These are phyloP conservation scores for Habrosyne pyritoides DNA, from an alignment of 2,888 invertebrate species.

Conservation along the genomic window DNA sequence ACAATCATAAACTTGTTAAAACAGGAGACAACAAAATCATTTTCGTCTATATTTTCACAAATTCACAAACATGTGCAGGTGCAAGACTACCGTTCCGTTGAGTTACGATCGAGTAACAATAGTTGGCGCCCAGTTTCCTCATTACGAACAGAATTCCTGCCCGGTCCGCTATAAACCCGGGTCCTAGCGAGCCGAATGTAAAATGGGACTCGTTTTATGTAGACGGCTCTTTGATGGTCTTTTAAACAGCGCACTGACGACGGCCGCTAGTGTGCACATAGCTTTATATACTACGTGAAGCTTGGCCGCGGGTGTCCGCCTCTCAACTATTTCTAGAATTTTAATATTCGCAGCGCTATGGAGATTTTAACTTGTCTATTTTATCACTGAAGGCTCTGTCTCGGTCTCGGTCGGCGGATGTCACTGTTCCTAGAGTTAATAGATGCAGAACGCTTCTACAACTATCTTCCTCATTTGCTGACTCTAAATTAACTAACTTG, in stretches of 20 bases:
- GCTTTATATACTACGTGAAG: constrained; percentile 31
- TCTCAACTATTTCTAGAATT: constrained; percentile 4
- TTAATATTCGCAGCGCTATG: constrained; percentile 3
- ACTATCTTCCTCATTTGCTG: not conserved
- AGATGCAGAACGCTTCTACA: not conserved
- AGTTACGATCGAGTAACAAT: constrained; percentile 10
- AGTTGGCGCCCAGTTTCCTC: constrained; percentile 58
- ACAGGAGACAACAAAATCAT: not conserved
- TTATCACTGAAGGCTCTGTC: not conserved
- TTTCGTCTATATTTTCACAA: not conserved
- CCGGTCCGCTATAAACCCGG: constrained; percentile 64
- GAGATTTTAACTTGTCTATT: not conserved
- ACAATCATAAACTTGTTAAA: too few species aligned
- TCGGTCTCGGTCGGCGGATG: not conserved
- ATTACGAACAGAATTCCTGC: constrained; percentile 68
- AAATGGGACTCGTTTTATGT: constrained; percentile 71
- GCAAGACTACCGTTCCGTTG: not conserved
- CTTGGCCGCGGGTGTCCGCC: constrained; percentile 9
- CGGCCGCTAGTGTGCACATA: constrained; percentile 20
- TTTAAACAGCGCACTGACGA: constrained; percentile 46
- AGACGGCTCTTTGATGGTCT: constrained; percentile 67
- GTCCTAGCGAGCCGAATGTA: constrained; percentile 63
- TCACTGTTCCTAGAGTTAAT: not conserved
- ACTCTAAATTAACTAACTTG: not conserved
- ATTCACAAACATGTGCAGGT: not conserved